phyloP scores from a whole-genome alignment of 2,113 vertebrate genomes.

The Nothobranchius furzeri region DNA sequence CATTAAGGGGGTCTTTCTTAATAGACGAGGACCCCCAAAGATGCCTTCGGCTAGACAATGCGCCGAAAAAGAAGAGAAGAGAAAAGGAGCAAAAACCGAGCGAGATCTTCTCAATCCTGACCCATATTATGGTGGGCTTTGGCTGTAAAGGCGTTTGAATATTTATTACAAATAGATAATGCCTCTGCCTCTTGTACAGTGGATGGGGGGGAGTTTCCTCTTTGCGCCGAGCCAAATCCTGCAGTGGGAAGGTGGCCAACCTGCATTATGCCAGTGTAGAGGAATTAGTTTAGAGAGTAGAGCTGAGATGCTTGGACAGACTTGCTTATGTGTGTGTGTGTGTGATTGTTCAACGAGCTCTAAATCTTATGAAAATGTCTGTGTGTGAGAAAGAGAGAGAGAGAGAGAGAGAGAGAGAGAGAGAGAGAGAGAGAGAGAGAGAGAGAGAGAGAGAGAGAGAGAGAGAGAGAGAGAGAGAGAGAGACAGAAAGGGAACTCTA shows the following conservation, averaged over 20 bases:
- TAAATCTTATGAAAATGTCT: conserved; percentile 58
- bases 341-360: conserved; percentile 70
- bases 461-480: too few species aligned
- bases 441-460: too few species aligned
- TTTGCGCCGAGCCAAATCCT: conserved; percentile 77
- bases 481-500: conserved; percentile 38
- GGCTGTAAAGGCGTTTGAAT: conserved; percentile 66
- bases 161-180: conserved; percentile 83
- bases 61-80: conserved; percentile 62
- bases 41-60: conserved; percentile 73
- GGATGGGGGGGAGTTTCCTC: conserved; percentile 64
- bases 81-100: conserved; percentile 62
- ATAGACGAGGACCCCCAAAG: conserved; percentile 72
- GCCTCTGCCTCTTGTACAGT: conserved; percentile 62
- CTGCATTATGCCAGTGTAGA: conserved; percentile 75
- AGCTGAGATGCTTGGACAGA: conserved; percentile 72
- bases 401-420: too few species aligned
- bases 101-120: conserved; percentile 76
- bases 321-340: conserved; percentile 42
- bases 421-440: too few species aligned
- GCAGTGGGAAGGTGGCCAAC: conserved; percentile 80
- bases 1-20: conserved; percentile 76
- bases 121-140: conserved; percentile 75
- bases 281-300: conserved; percentile 78
- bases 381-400: background rate